Percentiles rank a stretch among this genome's conserved stretches.
Evolutionary conservation across 2,888 invertebrate species (phyloP).

Genomic region (Platycheirus albimanus): DNA sequence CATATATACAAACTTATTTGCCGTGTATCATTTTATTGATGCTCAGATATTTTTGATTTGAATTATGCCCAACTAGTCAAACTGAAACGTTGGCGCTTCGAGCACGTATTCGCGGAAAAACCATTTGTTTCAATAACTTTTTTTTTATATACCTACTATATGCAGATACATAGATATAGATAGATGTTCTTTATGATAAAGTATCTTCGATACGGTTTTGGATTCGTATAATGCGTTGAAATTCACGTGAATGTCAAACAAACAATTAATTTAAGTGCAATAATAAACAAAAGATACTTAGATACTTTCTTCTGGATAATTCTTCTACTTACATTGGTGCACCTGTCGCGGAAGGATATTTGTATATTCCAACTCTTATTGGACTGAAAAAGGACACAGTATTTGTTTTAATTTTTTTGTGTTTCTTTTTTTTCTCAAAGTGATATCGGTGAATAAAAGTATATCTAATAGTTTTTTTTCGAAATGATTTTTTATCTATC

Average conservation of each 20-base stretch:
- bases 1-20: slow-evolving; percentile 57
- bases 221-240: slow-evolving; percentile 31
- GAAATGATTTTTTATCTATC: slow-evolving; percentile 28
- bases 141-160: slow-evolving; percentile 8
- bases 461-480: background rate
- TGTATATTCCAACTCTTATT: slow-evolving; percentile 47
- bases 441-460: slow-evolving; percentile 11
- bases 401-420: background rate
- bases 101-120: slow-evolving; percentile 83
- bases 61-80: slow-evolving; percentile 83
- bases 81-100: slow-evolving; percentile 83
- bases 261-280: slow-evolving; percentile 59
- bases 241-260: slow-evolving; percentile 67
- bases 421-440: slow-evolving; percentile 2
- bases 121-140: slow-evolving; percentile 72
- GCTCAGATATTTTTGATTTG: slow-evolving; percentile 82
- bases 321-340: slow-evolving; percentile 29
- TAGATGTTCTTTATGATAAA: background rate
- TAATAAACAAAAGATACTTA: slow-evolving; percentile 19
- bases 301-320: slow-evolving; percentile 30
- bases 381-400: slow-evolving; percentile 27
- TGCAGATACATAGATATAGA: background rate
- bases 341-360: slow-evolving; percentile 57
- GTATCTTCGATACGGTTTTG: slow-evolving; percentile 42
- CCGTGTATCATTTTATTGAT: slow-evolving; percentile 80